phyloP scores from a whole-genome alignment of 2,888 invertebrate genomes.

The Nephrotoma guestfalica region DNA sequence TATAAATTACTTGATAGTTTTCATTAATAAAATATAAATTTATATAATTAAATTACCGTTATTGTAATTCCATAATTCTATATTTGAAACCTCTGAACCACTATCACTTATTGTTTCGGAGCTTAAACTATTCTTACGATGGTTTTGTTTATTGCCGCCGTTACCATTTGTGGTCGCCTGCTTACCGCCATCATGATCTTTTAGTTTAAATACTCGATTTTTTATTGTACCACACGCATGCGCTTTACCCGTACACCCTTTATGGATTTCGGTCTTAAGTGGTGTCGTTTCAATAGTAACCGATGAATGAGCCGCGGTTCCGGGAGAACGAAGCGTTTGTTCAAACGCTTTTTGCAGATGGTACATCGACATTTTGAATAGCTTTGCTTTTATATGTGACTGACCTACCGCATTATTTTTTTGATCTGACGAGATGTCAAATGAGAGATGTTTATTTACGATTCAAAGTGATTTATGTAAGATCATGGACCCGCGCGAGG shows the following conservation, averaged over 20 bases:
- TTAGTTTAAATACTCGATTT: conserved; percentile 8
- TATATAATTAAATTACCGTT: background rate
- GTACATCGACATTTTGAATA: conserved; percentile 21
- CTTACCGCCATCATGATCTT: background rate
- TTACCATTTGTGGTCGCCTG: background rate
- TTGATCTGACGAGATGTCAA: background rate
- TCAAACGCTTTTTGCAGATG: conserved; percentile 27
- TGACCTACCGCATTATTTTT: background rate
- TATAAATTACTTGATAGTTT: background rate
- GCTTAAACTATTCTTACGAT: conserved; percentile 30
- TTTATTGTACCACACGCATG: conserved; percentile 50
- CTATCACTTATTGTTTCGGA: conserved; percentile 32
- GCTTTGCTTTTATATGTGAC: background rate
- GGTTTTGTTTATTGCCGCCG: conserved; percentile 12
- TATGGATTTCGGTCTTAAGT: conserved; percentile 37
- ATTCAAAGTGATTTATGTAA: background rate
- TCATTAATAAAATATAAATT: background rate
- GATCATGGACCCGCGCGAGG: background rate
- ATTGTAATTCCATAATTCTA: conserved; percentile 3
- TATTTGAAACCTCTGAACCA: conserved; percentile 26
- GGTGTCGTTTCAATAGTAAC: background rate
- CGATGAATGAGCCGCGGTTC: background rate
- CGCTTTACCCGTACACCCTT: conserved; percentile 58
- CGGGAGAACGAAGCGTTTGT: conserved; percentile 25
- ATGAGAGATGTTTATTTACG: background rate